Base-by-base conservation (phyloP, 1,140 invertebrate species). In the Magallana ariakensis region DNA sequence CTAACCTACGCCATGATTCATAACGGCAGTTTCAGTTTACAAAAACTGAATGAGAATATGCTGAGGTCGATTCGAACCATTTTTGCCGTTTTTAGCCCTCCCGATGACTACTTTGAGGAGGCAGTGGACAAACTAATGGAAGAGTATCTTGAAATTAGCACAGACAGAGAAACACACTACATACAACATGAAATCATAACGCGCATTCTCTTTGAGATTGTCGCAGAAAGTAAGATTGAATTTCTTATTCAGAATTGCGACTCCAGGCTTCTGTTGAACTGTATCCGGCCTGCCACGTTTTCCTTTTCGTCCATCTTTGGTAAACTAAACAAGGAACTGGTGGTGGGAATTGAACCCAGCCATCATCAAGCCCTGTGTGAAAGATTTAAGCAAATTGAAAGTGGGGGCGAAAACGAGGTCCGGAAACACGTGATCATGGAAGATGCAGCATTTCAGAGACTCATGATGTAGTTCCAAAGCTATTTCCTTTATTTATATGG, bases 131-230 rank as follows among this genome's bases (percentile, higher is more conserved):
- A 75, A 75, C 66, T 75, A 4, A 26, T 75, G 26, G 66, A 75
- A 3, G 66, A 75, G 10, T 75, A 75, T 13, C 8, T 75, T 26
- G 66, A 75, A 75, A 13, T 75, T 11, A 33, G 66, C 33, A 26
- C 15, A 33, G 66, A 75, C 22, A 75, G 26, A 75, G 66, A 26
- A 11, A 75, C 66, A 1, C 15, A 75, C 8, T 75, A 75, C 9
- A 75, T 75, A 19, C 66, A 75, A 75, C 66, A 75, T 26, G 66
- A 75, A 75, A 75, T 75, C 66, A 75, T 75, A 7, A 75, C 22
- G 22, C 22, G 66, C 22, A 75, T 75, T 75, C 11, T 75, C 33
- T 75, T 75, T 75, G 66, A 75, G 33, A 75, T 75, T 33, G 15
- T 75, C 10, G 66, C 66, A 11, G 66, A 75, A 3, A 75, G 66